phyloP scores from a whole-genome alignment of 2,113 vertebrate genomes.

The Tenebrosternarchus preto region DNA sequence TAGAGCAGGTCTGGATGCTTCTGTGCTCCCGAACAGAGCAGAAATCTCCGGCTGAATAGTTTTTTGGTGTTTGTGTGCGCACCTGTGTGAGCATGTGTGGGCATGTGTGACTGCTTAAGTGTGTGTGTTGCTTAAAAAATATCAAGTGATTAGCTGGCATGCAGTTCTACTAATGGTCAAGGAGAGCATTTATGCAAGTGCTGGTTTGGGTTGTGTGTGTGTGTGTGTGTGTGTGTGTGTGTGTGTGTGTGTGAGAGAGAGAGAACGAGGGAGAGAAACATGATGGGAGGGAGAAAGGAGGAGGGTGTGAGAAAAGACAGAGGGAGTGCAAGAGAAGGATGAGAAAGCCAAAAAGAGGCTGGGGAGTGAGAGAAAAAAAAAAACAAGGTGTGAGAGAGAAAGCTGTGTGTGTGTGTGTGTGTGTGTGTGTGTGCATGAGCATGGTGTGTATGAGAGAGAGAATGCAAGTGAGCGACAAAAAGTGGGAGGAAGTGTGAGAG shows the following conservation, averaged over 20 bases:
- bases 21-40: constrained; percentile 43
- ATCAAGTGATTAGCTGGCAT: constrained; percentile 32
- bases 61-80: constrained; percentile 8
- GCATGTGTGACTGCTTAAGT: neutral
- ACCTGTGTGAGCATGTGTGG: constrained; percentile 9
- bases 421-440: neutral
- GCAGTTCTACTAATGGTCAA: constrained; percentile 25
- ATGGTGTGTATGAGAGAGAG: neutral
- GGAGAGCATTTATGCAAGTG: constrained; percentile 39
- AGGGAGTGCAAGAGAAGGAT: neutral
- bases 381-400: too few species aligned
- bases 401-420: neutral
- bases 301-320: neutral
- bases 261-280: neutral
- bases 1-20: constrained; percentile 32
- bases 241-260: too few species aligned
- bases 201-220: neutral
- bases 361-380: too few species aligned
- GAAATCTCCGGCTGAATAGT: constrained; percentile 33
- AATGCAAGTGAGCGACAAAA: neutral
- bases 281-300: neutral
- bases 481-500: neutral
- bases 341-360: neutral
- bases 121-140: constrained; percentile 27
- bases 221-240: neutral